Conservation (phyloP, 2,113 vertebrate species). For the Rhea americana region DNA sequence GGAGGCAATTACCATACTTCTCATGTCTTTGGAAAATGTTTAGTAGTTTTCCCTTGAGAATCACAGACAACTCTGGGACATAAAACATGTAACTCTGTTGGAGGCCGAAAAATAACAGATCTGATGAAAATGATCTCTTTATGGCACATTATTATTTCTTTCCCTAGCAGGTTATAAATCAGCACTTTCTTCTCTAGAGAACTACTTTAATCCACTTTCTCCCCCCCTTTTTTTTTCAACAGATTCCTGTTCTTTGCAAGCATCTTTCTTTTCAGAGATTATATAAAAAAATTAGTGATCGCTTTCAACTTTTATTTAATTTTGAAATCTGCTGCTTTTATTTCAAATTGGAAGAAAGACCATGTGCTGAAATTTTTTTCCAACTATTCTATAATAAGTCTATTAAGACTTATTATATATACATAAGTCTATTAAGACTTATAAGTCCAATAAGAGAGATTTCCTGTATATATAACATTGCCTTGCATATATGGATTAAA, state of each 20-base stretch:
- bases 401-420: too few species aligned
- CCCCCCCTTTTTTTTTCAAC: not conserved
- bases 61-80: not conserved
- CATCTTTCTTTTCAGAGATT: not conserved
- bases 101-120: not conserved
- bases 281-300: not conserved
- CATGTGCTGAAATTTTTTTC: not conserved
- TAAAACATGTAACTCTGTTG: not conserved
- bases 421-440: too few species aligned
- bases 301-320: not conserved
- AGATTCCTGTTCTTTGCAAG: not conserved
- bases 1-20: not conserved
- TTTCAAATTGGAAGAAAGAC: not conserved
- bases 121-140: not conserved
- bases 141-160: not conserved
- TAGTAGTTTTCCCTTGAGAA: not conserved
- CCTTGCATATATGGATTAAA: not conserved
- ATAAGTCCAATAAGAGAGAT: not conserved
- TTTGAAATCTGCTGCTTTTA: not conserved
- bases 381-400: too few species aligned
- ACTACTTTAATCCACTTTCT: not conserved
- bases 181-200: not conserved
- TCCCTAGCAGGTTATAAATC: not conserved
- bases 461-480: not conserved
- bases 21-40: not conserved